Conservation (phyloP, 1,140 invertebrate genomes). For the Acyrthosiphon pisum region DNA sequence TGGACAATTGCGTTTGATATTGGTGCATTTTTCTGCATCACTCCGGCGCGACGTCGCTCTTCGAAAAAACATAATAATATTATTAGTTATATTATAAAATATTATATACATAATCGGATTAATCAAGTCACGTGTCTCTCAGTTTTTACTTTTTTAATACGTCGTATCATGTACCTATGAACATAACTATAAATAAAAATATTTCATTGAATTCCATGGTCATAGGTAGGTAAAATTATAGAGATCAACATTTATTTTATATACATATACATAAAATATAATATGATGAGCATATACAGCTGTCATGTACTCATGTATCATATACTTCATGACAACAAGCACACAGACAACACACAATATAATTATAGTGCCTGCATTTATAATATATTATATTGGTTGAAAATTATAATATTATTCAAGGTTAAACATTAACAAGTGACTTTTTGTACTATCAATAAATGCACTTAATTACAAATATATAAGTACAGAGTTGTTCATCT, state of each 20-base stretch:
- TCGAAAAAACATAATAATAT: background rate
- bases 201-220: background rate
- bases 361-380: background rate
- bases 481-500: background rate
- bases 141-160: background rate
- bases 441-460: background rate
- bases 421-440: background rate
- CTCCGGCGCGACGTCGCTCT: background rate
- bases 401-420: constrained; percentile 4
- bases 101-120: background rate
- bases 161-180: background rate
- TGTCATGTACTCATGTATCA: background rate
- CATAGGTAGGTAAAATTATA: background rate
- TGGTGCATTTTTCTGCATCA: background rate
- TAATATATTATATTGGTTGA: background rate
- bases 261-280: background rate
- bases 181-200: background rate
- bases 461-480: background rate
- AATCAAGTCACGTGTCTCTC: background rate
- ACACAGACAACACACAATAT: background rate
- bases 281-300: background rate
- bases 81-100: too few species aligned
- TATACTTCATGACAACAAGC: background rate
- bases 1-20: background rate
- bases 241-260: background rate